These are phyloP conservation scores for Myzus persicae DNA, from an alignment of 1,140 invertebrate species.

Conservation along the genomic window DNA sequence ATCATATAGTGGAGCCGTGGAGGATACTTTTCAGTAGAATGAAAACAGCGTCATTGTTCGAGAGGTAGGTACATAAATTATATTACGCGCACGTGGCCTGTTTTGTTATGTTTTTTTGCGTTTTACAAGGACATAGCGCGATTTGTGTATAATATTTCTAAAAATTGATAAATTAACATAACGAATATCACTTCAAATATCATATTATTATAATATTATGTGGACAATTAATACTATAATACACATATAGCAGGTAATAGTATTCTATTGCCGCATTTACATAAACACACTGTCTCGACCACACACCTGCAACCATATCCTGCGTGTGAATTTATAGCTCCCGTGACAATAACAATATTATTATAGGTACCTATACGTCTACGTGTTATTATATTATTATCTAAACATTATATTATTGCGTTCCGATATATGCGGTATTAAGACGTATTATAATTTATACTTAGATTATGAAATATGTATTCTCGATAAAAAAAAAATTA, in stretches of 20 bases:
- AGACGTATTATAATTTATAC: background rate
- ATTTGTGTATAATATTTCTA: slow-evolving; percentile 13
- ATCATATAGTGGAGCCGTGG: background rate
- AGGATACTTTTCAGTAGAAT: background rate
- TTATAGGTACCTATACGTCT: background rate
- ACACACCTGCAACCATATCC: background rate
- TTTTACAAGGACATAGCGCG: background rate
- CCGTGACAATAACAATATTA: background rate
- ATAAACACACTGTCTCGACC: background rate
- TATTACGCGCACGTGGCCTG: background rate
- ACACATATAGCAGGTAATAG: background rate
- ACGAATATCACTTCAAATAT: background rate
- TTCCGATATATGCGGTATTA: background rate
- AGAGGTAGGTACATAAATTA: background rate
- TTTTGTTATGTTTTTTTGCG: background rate
- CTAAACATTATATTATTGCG: background rate
- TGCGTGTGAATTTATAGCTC: background rate
- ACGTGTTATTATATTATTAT: background rate
- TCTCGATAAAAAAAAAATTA: background rate
- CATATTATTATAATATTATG: slow-evolving; percentile 11
- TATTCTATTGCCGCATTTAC: background rate
- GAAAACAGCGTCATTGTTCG: background rate
- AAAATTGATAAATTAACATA: slow-evolving; percentile 20
- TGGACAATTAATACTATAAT: background rate
- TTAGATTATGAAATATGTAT: background rate